A percentile compares a stretch with the other conserved stretches of the same genome.
phyloP scores from a whole-genome alignment of 2,113 vertebrate species.

The Crypturellus undulatus region DNA sequence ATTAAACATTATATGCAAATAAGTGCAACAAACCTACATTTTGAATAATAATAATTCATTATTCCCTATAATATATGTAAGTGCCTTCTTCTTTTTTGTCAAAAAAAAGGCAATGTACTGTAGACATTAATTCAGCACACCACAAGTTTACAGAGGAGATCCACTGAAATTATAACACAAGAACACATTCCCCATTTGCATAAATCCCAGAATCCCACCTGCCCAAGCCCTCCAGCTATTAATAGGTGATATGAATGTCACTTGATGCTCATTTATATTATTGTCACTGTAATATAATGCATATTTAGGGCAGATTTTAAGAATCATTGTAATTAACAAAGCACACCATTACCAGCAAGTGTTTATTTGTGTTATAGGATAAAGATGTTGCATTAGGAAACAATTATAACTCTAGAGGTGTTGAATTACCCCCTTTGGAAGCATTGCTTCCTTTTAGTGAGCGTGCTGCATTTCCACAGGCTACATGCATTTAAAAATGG shows the following conservation, averaged over 20 bases:
- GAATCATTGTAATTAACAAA: conserved; percentile 64
- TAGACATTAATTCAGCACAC: conserved; percentile 77
- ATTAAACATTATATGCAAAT: conserved; percentile 83
- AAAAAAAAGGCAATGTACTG: neutral
- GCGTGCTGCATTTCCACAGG: conserved; percentile 31
- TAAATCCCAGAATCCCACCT: conserved; percentile 78
- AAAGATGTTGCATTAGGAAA: conserved; percentile 58
- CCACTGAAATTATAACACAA: conserved; percentile 68
- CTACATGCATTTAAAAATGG: neutral
- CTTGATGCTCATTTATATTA: conserved; percentile 74
- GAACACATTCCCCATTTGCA: conserved; percentile 70
- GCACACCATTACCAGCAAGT: conserved; percentile 57
- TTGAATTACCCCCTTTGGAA: conserved; percentile 51
- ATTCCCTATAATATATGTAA: conserved; percentile 74
- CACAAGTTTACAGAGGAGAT: conserved; percentile 77
- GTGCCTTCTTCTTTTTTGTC: conserved; percentile 37
- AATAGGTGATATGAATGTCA: conserved; percentile 79
- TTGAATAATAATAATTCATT: conserved; percentile 81
- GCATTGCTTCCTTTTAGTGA: conserved; percentile 27
- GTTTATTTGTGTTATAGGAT: conserved; percentile 60
- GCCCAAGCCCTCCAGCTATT: conserved; percentile 74
- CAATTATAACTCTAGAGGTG: conserved; percentile 32
- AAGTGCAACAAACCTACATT: conserved; percentile 70
- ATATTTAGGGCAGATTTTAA: conserved; percentile 74
- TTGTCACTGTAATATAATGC: conserved; percentile 72